A percentile compares a stretch with the other conserved stretches of the same genome.
Conservation (phyloP, 2,113 vertebrate species). For the Pedetes capensis region DNA sequence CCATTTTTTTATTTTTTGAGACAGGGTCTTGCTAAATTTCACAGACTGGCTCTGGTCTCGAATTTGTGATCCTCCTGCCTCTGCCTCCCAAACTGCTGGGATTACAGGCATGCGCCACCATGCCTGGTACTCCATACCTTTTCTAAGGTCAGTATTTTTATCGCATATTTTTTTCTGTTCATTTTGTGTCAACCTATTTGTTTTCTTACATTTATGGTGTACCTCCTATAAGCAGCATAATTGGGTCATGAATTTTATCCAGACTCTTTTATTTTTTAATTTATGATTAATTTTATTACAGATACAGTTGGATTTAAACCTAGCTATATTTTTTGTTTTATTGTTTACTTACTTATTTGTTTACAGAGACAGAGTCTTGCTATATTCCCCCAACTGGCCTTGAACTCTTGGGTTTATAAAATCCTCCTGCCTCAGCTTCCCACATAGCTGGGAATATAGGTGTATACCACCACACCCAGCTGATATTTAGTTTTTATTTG, state of each 20-base stretch:
- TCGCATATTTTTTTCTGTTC: neutral
- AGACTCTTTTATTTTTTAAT: neutral
- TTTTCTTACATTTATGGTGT: neutral
- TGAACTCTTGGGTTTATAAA: no score
- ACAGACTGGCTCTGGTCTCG: no score
- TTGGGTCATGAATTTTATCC: neutral
- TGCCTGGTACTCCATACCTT: no score
- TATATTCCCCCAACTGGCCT: no score
- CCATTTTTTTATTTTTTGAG: no score
- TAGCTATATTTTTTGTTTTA: neutral
- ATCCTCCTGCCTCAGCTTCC: no score
- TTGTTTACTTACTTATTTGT: neutral
- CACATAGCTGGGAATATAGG: neutral
- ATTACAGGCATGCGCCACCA: no score
- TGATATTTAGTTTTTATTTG: neutral
- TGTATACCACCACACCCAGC: neutral
- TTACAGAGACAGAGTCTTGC: no score
- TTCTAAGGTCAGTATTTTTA: neutral
- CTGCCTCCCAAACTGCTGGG: no score
- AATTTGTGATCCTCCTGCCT: no score
- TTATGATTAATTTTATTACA: neutral
- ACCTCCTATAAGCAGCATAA: neutral
- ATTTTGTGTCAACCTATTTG: neutral
- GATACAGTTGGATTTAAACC: neutral
- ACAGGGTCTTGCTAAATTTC: no score